Base-by-base conservation (phyloP, 2,888 invertebrate genomes). In the Melipona beecheii region DNA sequence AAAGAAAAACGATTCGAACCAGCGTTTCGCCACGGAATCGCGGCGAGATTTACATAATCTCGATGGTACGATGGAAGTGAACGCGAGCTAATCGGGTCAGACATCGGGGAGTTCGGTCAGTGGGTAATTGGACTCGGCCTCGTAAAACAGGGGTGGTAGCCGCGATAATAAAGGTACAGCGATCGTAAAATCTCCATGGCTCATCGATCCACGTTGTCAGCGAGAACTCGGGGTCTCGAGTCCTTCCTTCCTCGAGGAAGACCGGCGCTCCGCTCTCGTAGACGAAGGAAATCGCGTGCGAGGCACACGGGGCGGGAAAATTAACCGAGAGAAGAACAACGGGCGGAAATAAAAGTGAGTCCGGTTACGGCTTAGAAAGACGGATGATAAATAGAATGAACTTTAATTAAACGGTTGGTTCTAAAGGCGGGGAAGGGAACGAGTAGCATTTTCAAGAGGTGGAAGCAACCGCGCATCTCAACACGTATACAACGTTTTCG, bases 381-480 rank as follows among this genome's bases (percentile, higher is more conserved):
- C 75, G 43, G 77, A 84, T 85, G 83, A 83, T 74, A 82, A 81
- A 88, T 88, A 82, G 84, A 88, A 85, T 85, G 85, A 88, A 85
- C 77, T 88, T 88, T 83, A 86, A 86, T 88, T 86, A 88, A 88
- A 88, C 74, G 70, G 73, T 70, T 66, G 83, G 80, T 78, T 83
- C 78, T 83, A 83, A 79, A 70, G 80, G 49, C 24, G 60, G 54
- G 58, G 54, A 36, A 74, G 27, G 27, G 69, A 69, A 75, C 77
- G 69, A 73, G 82, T 77, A 83, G 80, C 77, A 62, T 85, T 87
- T 87, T 79, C 77, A 75, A 75, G 69, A 74, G 68, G 58, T 62
- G 65, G 68, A 75, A 84, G 78, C 75, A 83, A 78, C 60, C 64
- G 62, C 43, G 52, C 15, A 31, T 49, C 13, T 11, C 24, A 36